Evolutionary conservation across 2,888 invertebrate species (phyloP), one percentile per base, ranked within the genome.

Genomic region (Altica lythri): DNA sequence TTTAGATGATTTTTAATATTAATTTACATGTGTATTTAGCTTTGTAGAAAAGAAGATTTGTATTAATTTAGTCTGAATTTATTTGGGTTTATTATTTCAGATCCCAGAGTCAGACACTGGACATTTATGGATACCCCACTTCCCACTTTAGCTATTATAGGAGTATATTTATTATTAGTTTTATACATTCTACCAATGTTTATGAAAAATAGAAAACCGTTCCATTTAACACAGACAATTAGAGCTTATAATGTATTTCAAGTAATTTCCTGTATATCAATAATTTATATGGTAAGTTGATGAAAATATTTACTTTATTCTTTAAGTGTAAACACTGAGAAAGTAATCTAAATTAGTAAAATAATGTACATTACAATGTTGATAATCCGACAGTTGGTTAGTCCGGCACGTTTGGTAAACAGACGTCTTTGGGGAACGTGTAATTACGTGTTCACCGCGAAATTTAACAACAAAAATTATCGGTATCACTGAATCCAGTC

Each of bases 161-260:
- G 74, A 32, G 69, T 79, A 35, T 83, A 83, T 65, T 59, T 83
- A 38, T 66, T 71, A 29, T 77, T 81, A 62, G 76, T 84, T 29
- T 72, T 77, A 34, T 76, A 78, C 16, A 71, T 76, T 58, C 80
- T 84, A 13, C 85, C 85, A 5, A 68, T 72, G 9, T 82, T 81
- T 63, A 95, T 95, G 93, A 80, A 79, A 67, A 75, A 83, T 63
- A 80, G 86, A 46, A 78, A 81, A 58, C 82, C 94, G 0, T 86
- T 82, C 69, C 75, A 85, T 8, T 74, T 93, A 19, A 84, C 83
- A 61, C 78, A 73, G 1, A 70, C 87, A 22, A 85, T 94, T 61
- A 81, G 85, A 54, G 78, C 82, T 65, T 95, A 94, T 77, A 94
- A 95, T 72, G 75, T 89, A n/a, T 71, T 84, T 42, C 93, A 94